Conservation (phyloP, 2,888 invertebrate genomes). For the Caenorhabditis sinica region DNA sequence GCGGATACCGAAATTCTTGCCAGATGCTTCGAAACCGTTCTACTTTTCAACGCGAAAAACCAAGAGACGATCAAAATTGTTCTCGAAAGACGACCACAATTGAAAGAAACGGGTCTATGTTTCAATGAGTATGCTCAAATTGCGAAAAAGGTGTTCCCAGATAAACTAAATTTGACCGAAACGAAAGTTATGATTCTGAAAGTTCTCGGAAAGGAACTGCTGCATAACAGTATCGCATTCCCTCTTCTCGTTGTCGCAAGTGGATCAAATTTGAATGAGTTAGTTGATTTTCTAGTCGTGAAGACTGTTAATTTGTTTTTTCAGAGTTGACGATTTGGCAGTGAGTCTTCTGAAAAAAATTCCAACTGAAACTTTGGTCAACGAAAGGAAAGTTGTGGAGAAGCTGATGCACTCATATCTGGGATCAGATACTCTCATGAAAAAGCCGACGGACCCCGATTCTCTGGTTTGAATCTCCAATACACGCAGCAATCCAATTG, state of each 20-base stretch:
- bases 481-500: too few species aligned
- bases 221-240: conserved; percentile 59
- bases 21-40: conserved; percentile 41
- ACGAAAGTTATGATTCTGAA: conserved; percentile 57
- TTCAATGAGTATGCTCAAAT: conserved; percentile 49
- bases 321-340: conserved; percentile 69
- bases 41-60: conserved; percentile 22
- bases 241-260: conserved; percentile 67
- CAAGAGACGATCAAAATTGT: neutral
- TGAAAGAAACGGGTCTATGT: conserved; percentile 37
- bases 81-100: neutral
- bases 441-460: conserved; percentile 9
- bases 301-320: neutral
- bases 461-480: conserved; percentile 1
- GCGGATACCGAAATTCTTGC: conserved; percentile 11
- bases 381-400: conserved; percentile 49
- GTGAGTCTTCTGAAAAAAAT: conserved; percentile 69
- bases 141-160: conserved; percentile 39
- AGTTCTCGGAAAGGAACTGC: conserved; percentile 60
- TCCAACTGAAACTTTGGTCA: conserved; percentile 40
- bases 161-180: conserved; percentile 43
- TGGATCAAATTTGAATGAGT: conserved; percentile 64
- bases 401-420: conserved; percentile 64
- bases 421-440: conserved; percentile 56
- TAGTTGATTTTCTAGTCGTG: neutral